Conservation (phyloP, 2,888 invertebrate genomes). For the Lumbricus terrestris region DNA sequence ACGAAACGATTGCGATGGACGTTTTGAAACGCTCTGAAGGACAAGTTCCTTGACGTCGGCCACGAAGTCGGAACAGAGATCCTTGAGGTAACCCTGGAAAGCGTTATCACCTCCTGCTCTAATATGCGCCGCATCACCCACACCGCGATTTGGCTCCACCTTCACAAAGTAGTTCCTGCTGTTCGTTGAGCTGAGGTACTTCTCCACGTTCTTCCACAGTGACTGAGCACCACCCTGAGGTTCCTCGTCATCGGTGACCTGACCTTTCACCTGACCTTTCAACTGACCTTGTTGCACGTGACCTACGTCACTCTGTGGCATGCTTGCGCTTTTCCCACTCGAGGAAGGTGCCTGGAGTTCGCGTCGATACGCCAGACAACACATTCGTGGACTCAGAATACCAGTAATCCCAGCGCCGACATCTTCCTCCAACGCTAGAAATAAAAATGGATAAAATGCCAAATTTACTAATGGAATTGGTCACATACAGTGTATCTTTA, state of each 20-base stretch:
- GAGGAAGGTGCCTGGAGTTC: slow-evolving; percentile 25
- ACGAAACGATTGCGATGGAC: background rate
- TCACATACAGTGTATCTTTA: background rate
- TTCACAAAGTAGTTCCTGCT: slow-evolving; percentile 32
- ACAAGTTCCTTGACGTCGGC: slow-evolving; percentile 33
- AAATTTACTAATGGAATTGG: background rate
- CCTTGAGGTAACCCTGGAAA: slow-evolving; percentile 29
- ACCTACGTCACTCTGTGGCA: slow-evolving; percentile 13
- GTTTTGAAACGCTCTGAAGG: slow-evolving; percentile 14
- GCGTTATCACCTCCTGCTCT: slow-evolving; percentile 6
- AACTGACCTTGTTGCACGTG: background rate
- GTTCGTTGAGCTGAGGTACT: slow-evolving; percentile 32
- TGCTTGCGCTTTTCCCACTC: too few species aligned
- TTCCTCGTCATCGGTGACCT: slow-evolving; percentile 18
- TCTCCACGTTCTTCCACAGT: slow-evolving; percentile 13
- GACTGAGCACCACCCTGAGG: background rate
- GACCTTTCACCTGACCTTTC: background rate
- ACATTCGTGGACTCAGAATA: slow-evolving; percentile 30
- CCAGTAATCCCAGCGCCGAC: slow-evolving; percentile 30
- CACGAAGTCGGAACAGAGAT: slow-evolving; percentile 32
- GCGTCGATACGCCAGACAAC: slow-evolving; percentile 33
- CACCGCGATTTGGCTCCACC: slow-evolving; percentile 21
- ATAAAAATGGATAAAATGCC: background rate
- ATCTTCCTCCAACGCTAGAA: slow-evolving; percentile 35
- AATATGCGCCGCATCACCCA: slow-evolving; percentile 4